phyloP scores from a whole-genome alignment of 2,113 vertebrate genomes.

The Brienomyrus brachyistius region DNA sequence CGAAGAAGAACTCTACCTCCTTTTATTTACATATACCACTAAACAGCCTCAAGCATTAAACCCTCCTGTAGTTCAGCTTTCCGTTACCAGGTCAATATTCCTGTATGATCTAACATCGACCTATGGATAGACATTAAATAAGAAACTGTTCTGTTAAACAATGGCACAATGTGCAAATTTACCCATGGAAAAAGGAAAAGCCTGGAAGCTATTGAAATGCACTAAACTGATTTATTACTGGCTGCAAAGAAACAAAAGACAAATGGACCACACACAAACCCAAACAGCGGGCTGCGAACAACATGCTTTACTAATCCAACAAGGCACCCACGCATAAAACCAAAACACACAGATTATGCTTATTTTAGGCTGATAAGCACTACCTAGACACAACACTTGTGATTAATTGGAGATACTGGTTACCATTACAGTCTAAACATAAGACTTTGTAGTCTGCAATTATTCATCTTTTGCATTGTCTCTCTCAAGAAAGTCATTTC shows the following conservation, averaged over 20 bases:
- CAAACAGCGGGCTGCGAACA: background rate
- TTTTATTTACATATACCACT: background rate
- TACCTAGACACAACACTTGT: background rate
- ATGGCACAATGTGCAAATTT: background rate
- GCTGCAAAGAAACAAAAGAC: background rate
- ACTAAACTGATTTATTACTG: background rate
- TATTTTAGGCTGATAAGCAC: background rate
- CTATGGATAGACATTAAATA: background rate
- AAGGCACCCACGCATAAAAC: background rate
- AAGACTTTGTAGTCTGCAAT: background rate
- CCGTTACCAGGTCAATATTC: background rate
- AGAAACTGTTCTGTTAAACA: background rate
- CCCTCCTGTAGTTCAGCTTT: background rate
- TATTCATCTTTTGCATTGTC: background rate
- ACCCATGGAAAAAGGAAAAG: background rate
- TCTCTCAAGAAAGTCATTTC: background rate
- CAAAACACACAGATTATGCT: background rate
- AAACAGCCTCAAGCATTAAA: background rate
- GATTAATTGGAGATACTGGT: background rate
- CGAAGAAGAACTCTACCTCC: background rate
- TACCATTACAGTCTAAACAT: background rate
- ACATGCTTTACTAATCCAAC: background rate
- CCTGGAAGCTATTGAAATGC: background rate
- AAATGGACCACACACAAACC: background rate
- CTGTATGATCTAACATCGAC: background rate